These are phyloP conservation scores for Anoplopoma fimbria DNA, from an alignment of 2,113 vertebrate species.

Conservation along the genomic window DNA sequence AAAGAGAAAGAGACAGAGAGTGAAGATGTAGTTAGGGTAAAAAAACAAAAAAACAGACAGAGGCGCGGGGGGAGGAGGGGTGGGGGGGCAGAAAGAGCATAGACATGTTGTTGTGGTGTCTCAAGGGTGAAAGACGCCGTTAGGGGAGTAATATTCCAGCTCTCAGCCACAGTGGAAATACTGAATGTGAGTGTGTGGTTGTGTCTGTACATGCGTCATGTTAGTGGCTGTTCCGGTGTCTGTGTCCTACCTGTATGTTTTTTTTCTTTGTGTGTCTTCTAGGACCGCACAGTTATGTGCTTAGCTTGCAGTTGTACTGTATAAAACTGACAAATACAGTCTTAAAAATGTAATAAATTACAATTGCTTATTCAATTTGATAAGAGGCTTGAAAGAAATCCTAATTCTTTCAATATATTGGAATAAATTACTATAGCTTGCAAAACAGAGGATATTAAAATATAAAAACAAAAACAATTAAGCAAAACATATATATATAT, in stretches of 20 bases:
- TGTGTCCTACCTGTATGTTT: conserved; percentile 14
- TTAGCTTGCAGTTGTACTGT: background rate
- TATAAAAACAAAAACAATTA: background rate
- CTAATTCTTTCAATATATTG: background rate
- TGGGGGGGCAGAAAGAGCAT: conserved; percentile 66
- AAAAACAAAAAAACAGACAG: conserved; percentile 29
- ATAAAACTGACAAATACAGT: background rate
- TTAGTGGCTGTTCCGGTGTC: conserved; percentile 27
- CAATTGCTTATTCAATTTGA: background rate
- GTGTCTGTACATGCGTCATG: conserved; percentile 57
- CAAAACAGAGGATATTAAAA: background rate
- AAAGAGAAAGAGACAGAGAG: conserved; percentile 36
- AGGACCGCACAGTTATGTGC: background rate
- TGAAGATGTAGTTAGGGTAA: conserved; percentile 53
- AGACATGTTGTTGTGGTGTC: conserved; percentile 76
- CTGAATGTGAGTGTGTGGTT: conserved; percentile 55
- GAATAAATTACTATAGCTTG: background rate
- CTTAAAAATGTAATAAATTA: background rate
- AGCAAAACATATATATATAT: background rate
- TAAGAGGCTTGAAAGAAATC: background rate
- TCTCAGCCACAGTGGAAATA: conserved; percentile 71
- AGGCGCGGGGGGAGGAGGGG: conserved; percentile 19
- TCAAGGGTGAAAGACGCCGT: conserved; percentile 58
- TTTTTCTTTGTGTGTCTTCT: background rate
- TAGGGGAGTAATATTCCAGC: conserved; percentile 68